These are phyloP conservation scores for Lampris incognitus DNA, from an alignment of 2,113 vertebrate genomes.

Conservation along the genomic window DNA sequence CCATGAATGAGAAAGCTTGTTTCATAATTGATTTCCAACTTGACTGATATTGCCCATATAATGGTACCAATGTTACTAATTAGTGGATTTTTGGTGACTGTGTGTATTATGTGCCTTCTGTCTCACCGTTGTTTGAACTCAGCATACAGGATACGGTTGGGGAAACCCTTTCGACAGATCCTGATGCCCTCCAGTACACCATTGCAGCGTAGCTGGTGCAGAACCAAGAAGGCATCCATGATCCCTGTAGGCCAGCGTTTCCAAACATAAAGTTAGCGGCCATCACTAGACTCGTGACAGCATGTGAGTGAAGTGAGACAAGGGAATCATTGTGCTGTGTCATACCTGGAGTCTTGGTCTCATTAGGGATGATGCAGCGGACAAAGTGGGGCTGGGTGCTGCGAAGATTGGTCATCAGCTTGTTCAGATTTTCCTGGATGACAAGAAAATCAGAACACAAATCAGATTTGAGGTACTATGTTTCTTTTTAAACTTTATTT, in stretches of 20 bases:
- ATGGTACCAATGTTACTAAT: not conserved
- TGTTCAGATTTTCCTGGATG: constrained; percentile 93
- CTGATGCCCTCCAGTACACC: constrained; percentile 89
- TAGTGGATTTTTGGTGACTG: not conserved
- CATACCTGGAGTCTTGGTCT: constrained; percentile 92
- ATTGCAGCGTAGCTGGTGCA: constrained; percentile 89
- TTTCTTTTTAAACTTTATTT: not conserved
- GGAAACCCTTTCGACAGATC: constrained; percentile 90
- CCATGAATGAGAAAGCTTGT: not conserved
- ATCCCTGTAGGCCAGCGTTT: constrained; percentile 70
- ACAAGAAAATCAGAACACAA: constrained; percentile 12
- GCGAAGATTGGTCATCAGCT: constrained; percentile 95
- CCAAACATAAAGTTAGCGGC: not conserved
- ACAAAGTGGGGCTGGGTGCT: constrained; percentile 96
- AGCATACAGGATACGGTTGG: constrained; percentile 84
- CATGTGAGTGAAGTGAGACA: not conserved
- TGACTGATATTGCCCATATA: not conserved
- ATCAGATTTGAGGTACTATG: not conserved
- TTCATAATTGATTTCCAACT: not conserved
- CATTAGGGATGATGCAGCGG: constrained; percentile 94
- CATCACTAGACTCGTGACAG: not conserved
- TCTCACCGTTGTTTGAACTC: constrained; percentile 88
- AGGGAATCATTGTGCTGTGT: not conserved
- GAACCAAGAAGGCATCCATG: constrained; percentile 86
- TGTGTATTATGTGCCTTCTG: not conserved